A percentile compares a stretch with the other conserved stretches of the same genome.
These are phyloP conservation scores for Drosophila kanapiae DNA, from an alignment of 1,140 invertebrate genomes.

Conservation along the genomic window DNA sequence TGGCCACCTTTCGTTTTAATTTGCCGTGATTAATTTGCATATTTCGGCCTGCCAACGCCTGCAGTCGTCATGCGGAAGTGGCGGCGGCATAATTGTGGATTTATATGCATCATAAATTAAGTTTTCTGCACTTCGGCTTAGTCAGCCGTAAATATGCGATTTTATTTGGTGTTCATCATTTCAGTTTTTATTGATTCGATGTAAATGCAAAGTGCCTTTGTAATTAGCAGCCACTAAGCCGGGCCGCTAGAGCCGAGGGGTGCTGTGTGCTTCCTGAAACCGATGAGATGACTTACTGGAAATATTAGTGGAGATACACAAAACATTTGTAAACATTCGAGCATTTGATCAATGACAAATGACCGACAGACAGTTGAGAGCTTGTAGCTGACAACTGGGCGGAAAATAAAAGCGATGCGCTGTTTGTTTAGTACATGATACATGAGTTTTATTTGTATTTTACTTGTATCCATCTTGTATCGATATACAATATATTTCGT, in stretches of 20 bases:
- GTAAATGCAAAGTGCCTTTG: conserved; percentile 48
- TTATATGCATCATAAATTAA: conserved; percentile 74
- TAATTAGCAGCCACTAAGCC: conserved; percentile 68
- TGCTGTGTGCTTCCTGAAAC: conserved; percentile 55
- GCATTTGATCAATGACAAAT: conserved; percentile 16
- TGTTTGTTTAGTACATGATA: conserved; percentile 81
- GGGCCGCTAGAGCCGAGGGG: conserved; percentile 14
- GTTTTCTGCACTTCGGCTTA: conserved; percentile 62
- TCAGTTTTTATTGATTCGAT: conserved; percentile 61
- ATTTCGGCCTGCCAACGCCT: conserved; percentile 29
- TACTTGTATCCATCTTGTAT: conserved; percentile 80
- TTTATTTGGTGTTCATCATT: conserved; percentile 79
- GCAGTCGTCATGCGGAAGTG: conserved; percentile 65
- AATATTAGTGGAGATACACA: conserved; percentile 27
- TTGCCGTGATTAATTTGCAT: conserved; percentile 71
- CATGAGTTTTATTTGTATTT: conserved; percentile 83
- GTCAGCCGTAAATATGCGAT: conserved; percentile 69
- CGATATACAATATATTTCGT: conserved; percentile 84
- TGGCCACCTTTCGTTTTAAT: conserved; percentile 58
- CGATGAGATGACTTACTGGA: conserved; percentile 39
- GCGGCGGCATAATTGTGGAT: conserved; percentile 60
- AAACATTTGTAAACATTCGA: conserved; percentile 9
- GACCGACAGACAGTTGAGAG: conserved; percentile 6
- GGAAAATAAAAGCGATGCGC: conserved; percentile 29
- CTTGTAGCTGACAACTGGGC: background rate